Evolutionary conservation across 2,113 vertebrate species (phyloP), one percentile per base, ranked within the genome.

Genomic region (Heterotilapia buettikoferi): DNA sequence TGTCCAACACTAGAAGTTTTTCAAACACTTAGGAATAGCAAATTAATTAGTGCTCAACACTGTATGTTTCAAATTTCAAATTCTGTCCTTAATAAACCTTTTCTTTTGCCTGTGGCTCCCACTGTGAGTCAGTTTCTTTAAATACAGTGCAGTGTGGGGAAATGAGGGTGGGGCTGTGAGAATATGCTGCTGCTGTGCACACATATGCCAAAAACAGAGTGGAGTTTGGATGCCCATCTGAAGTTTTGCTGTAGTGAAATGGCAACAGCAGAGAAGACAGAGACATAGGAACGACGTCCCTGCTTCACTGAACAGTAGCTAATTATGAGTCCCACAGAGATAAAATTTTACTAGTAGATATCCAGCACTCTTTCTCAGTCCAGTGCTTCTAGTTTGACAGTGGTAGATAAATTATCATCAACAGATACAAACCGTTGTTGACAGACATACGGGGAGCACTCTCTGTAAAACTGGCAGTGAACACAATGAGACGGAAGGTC

Each of bases 341-440:
- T 81, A 45, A 84, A 82, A 86, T 87, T 88, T 90, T 86, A 86
- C 84, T 56, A 68, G 54, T 13, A 80, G 88, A 92, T 86, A 88
- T 52, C 9, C 71, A 84, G 21, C 43, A 78, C 14, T 84, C 43
- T 81, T 83, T 88, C 87, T 87, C 82, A 86, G 85, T n/a, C 33
- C 53, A 31, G 53, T 21, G 76, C 38, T 33, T 79, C 4, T 2
- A 10, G 59, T 85, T 89, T 86, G 80, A 90, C 59, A 66, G 36
- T 9, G 26, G 66, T 52, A 80, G 56, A 79, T 66, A 66, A 86
- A 81, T 57, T 43, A 82, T 82, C 45, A 89, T 87, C 88, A 71
- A 63, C 52, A 84, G 14, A 36, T 52, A 57, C 80, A 78, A 68
- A 81, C 18, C 29, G n/a, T 26, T 83, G 84, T 83, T 90, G 86